phyloP scores from a whole-genome alignment of 2,797 vertebrate species.

The Phoxinus dragarum region DNA sequence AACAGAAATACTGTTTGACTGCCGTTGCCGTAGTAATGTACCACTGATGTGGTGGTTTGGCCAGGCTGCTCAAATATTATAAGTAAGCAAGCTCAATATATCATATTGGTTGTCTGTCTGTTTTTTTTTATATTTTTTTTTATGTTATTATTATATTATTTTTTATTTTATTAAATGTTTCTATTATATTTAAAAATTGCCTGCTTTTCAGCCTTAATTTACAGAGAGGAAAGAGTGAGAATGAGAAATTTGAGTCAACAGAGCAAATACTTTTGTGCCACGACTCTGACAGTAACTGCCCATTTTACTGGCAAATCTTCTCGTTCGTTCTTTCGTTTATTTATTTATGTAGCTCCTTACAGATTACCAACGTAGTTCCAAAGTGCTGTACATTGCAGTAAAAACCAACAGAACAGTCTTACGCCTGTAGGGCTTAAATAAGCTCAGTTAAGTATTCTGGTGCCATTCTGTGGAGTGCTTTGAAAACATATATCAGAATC shows the following conservation, averaged over 20 bases:
- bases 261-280: not conserved
- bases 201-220: not conserved
- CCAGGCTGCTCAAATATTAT: not conserved
- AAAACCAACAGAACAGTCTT: too few species aligned
- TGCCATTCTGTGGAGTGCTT: too few species aligned
- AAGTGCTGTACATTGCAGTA: too few species aligned
- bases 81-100: not conserved
- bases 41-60: slow-evolving; percentile 21
- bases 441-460: too few species aligned
- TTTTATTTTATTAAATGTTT: not conserved
- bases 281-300: not conserved
- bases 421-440: too few species aligned
- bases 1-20: slow-evolving; percentile 41
- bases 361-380: too few species aligned
- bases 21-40: slow-evolving; percentile 45
- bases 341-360: too few species aligned
- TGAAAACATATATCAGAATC: too few species aligned
- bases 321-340: too few species aligned
- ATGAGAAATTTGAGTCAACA: not conserved
- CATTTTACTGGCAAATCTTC: not conserved
- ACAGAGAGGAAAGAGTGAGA: not conserved
- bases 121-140: too few species aligned
- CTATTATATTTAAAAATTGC: not conserved
- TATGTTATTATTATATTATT: not conserved
- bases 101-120: not conserved